Conservation (phyloP, 2,888 invertebrate genomes). For the Perizoma affinitatum region DNA sequence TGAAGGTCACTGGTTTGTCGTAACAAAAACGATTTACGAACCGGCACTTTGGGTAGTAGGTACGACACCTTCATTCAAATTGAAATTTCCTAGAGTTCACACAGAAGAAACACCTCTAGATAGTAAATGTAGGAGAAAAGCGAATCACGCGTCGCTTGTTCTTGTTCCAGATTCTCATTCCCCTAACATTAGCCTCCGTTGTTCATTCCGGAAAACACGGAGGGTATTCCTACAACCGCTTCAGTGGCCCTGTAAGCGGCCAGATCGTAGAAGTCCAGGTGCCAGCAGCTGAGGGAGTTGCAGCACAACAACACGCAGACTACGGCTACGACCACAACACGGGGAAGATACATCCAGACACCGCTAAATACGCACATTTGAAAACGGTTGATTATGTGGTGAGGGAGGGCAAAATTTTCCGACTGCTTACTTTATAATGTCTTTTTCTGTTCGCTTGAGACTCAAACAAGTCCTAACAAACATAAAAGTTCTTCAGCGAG, state of each 20-base stretch:
- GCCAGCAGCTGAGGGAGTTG: conserved; percentile 68
- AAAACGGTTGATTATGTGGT: conserved; percentile 87
- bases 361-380: conserved; percentile 78
- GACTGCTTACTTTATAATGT: no score
- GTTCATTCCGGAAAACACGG: conserved; percentile 65
- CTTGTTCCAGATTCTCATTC: conserved; percentile 57
- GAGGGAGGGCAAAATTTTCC: conserved; percentile 41
- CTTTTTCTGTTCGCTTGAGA: no score
- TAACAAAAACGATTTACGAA: conserved; percentile 23
- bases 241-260: conserved; percentile 90
- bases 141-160: no score
- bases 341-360: conserved; percentile 75
- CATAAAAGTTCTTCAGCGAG: no score
- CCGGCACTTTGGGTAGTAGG: neutral
- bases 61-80: no score
- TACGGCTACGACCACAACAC: conserved; percentile 78
- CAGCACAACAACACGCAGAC: conserved; percentile 78
- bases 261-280: conserved; percentile 83
- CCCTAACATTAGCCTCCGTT: conserved; percentile 56
- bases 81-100: no score
- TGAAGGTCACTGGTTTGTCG: conserved; percentile 69
- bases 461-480: no score
- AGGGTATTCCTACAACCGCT: conserved; percentile 88
- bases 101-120: no score
- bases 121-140: no score